A percentile compares a stretch with the other conserved stretches of the same genome.
Conservation (phyloP, 2,888 invertebrate species). For the Drosophila sordidula region DNA sequence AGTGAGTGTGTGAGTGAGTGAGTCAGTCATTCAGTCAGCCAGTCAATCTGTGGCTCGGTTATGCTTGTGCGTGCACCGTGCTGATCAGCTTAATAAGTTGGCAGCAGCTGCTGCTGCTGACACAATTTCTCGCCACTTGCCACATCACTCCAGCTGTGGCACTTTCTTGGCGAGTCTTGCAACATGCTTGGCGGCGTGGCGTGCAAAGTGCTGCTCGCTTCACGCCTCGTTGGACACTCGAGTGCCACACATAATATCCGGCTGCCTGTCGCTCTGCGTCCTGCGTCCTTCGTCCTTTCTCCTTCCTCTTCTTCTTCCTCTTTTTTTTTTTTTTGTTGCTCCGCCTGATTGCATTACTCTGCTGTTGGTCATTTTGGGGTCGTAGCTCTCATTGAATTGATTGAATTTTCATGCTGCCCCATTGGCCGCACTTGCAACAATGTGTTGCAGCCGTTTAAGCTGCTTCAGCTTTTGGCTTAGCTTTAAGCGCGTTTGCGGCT, state of each 20-base stretch:
- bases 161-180: constrained; percentile 51
- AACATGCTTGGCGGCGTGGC: constrained; percentile 49
- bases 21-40: constrained; percentile 42
- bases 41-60: constrained; percentile 31
- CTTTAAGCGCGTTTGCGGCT: constrained; percentile 33
- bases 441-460: constrained; percentile 38
- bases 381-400: constrained; percentile 53
- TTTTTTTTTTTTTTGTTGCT: constrained; percentile 13
- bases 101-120: constrained; percentile 55
- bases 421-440: constrained; percentile 16
- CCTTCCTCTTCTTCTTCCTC: constrained; percentile 4
- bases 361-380: constrained; percentile 9
- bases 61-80: constrained; percentile 51
- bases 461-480: not conserved
- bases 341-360: constrained; percentile 57
- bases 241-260: constrained; percentile 70
- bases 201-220: constrained; percentile 39
- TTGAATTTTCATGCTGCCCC: constrained; percentile 57
- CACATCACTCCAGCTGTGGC: constrained; percentile 31
- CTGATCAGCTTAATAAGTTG: constrained; percentile 64
- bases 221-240: constrained; percentile 69
- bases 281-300: constrained; percentile 1
- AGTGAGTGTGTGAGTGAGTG: constrained; percentile 22
- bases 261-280: constrained; percentile 5
- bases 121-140: constrained; percentile 61